Base-by-base conservation (phyloP, 2,113 vertebrate genomes). In the Camelus bactrianus region DNA sequence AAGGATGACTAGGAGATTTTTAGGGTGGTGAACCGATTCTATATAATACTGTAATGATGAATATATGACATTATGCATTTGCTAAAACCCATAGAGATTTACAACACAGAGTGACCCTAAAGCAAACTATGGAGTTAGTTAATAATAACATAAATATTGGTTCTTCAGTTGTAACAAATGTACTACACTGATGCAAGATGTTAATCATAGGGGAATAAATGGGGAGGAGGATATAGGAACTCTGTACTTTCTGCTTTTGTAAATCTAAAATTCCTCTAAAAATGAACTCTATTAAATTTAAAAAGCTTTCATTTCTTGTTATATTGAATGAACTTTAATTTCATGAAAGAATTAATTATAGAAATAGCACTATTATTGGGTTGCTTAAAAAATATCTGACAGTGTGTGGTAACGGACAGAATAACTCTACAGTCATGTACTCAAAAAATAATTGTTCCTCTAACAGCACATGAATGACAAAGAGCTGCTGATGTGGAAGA, bases 291-390 rank as follows among this genome's bases (percentile, higher is more conserved):
- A 67, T 46, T 89, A 67, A 67, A 64, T 91, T 50, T 15, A 14
- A 91, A 81, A 60, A 72, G 9, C 6, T 83, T 86, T 42, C 60
- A 82, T 94, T 95, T 84, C 16, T 85, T 62, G 46, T 58, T 73
- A 38, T 38, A 48, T 46, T 72, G 22, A 83, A 70, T 80, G 62
- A 83, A 15, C 5, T 91, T 95, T 83, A 92, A 56, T 93, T 93
- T 93, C 32, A 62, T 54, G 32, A 65, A 9, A 12, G 6, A 86
- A 79, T 82, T 86, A 89, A 89, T 88, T 84, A 48, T 17, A 67
- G 38, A 90, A 95, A 86, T 83, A 89, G 0, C n/a, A 81, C 4
- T 72, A 26, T 28, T 92, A 58, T 26, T 46, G 6, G 8, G 24
- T 86, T 70, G 11, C 54, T 79, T 79, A 82, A 54, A 70, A 88